Evolutionary conservation across 1,140 invertebrate species (phyloP).

Genomic region (Rhopalosiphum maidis): DNA sequence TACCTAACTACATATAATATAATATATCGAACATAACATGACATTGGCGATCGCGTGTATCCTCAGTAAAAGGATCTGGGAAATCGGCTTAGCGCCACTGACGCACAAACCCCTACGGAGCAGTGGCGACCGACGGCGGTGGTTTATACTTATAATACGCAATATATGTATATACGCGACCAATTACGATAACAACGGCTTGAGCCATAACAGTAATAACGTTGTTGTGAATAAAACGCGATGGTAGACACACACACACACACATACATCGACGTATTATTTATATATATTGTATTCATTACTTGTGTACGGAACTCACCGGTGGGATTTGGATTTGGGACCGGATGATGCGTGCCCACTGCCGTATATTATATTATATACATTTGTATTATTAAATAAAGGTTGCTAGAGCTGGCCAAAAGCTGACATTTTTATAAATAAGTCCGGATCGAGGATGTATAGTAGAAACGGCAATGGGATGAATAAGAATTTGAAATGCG

Average conservation of each 20-base stretch:
- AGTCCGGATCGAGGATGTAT: too few relatives aligned
- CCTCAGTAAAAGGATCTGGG: constrained; percentile 16
- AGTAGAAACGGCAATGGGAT: neutral
- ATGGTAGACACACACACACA: neutral
- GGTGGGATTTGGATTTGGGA: constrained; percentile 45
- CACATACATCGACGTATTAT: too few relatives aligned
- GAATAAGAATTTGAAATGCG: neutral
- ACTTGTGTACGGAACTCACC: neutral
- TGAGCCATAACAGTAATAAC: neutral
- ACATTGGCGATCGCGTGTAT: constrained; percentile 11
- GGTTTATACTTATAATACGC: constrained; percentile 12
- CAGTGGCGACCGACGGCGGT: neutral
- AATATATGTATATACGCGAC: constrained; percentile 7
- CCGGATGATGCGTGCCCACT: neutral
- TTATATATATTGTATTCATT: neutral
- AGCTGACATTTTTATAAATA: constrained; percentile 37
- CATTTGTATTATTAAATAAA: constrained; percentile 23
- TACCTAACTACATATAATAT: neutral
- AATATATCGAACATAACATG: neutral
- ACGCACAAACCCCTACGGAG: constrained; percentile 20
- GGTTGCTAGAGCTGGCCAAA: constrained; percentile 39
- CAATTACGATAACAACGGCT: constrained; percentile 55
- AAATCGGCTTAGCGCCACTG: constrained; percentile 37
- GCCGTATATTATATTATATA: constrained; percentile 8
- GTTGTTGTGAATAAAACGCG: constrained; percentile 19